Conservation (phyloP, 2,113 vertebrate species). For the Speoplatyrhinus poulsoni region DNA sequence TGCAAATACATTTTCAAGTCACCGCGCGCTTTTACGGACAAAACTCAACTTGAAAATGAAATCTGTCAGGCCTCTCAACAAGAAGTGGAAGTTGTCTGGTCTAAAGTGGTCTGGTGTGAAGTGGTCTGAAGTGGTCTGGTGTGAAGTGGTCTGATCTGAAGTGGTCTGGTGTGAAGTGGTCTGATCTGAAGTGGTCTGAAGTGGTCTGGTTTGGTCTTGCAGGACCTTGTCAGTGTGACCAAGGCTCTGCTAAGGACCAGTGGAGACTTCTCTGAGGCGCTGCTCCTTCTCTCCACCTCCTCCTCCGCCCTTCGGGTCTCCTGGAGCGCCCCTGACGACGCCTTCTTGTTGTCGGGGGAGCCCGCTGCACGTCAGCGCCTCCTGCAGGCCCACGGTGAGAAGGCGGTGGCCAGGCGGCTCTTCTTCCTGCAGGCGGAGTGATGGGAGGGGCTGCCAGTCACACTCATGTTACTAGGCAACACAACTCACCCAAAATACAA, state of each 20-base stretch:
- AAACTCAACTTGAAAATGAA: too few relatives aligned
- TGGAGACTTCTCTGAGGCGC: conserved; percentile 80
- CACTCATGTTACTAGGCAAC: background rate
- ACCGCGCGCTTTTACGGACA: too few relatives aligned
- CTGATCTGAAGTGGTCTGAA: background rate
- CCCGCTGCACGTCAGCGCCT: conserved; percentile 38
- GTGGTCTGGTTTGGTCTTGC: background rate
- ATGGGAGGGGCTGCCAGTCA: background rate
- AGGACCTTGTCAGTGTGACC: conserved; percentile 81
- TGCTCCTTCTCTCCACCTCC: conserved; percentile 68
- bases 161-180: background rate
- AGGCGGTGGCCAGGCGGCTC: conserved; percentile 57
- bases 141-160: background rate
- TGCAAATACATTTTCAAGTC: too few relatives aligned
- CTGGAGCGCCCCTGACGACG: conserved; percentile 67
- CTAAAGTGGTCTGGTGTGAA: too few relatives aligned
- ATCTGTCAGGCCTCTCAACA: too few relatives aligned
- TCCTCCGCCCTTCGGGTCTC: conserved; percentile 8
- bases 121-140: too few relatives aligned
- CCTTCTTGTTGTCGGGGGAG: conserved; percentile 51
- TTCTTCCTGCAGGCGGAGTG: conserved; percentile 61
- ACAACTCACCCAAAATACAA: too few relatives aligned
- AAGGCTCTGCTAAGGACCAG: conserved; percentile 88
- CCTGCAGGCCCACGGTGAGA: conserved; percentile 64
- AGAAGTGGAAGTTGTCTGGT: too few relatives aligned